These are phyloP conservation scores for Diprion similis DNA, from an alignment of 1,140 invertebrate species.

Conservation along the genomic window DNA sequence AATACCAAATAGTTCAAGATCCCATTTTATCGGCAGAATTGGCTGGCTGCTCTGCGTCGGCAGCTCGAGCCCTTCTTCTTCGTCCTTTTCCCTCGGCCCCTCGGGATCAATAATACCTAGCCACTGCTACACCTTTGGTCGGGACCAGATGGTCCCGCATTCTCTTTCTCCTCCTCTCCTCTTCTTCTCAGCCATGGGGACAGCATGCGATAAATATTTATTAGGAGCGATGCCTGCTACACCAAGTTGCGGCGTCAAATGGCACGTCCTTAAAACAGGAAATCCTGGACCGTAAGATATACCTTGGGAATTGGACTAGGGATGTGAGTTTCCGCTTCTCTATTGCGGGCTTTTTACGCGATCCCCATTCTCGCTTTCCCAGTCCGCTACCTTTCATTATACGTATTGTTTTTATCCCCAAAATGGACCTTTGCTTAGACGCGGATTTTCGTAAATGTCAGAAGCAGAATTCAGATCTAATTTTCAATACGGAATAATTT, in stretches of 20 bases:
- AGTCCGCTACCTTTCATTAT: too few species aligned
- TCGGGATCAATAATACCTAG: background rate
- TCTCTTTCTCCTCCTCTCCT: background rate
- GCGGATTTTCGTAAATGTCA: too few species aligned
- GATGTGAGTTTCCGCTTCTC: background rate
- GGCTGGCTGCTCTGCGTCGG: too few species aligned
- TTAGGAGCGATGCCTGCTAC: background rate
- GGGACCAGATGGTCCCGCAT: background rate
- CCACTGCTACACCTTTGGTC: background rate
- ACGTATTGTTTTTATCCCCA: too few species aligned
- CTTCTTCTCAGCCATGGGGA: background rate
- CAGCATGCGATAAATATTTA: slow-evolving; percentile 2
- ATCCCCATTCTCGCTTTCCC: too few species aligned
- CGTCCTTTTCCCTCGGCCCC: background rate
- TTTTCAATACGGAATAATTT: too few species aligned
- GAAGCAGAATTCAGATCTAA: too few species aligned
- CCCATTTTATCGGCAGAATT: too few species aligned
- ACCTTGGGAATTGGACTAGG: background rate
- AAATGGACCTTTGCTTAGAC: too few species aligned
- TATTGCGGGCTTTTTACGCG: too few species aligned
- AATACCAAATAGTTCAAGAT: too few species aligned
- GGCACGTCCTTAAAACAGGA: slow-evolving; percentile 1
- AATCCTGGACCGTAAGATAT: background rate
- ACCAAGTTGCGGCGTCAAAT: background rate
- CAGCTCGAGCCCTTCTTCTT: too few species aligned